These are phyloP conservation scores for Myodes glareolus DNA, from an alignment of 2,113 vertebrate species.

Conservation along the genomic window DNA sequence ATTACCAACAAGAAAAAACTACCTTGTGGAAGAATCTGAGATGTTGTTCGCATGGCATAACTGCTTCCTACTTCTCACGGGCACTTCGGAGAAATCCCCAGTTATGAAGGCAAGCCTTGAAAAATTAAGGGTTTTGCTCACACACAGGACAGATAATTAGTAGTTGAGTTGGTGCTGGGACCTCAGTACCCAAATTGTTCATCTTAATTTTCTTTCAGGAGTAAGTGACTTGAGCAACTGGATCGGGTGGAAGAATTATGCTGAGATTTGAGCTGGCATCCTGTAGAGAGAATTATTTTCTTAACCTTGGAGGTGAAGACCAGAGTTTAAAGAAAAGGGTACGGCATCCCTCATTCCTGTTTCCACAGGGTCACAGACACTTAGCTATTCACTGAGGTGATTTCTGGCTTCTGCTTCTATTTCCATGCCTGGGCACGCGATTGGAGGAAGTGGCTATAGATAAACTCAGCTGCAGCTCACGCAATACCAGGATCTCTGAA, in stretches of 20 bases:
- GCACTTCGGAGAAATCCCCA: neutral
- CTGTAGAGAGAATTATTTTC: neutral
- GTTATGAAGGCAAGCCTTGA: neutral
- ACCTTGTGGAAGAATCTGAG: slow-evolving; percentile 23
- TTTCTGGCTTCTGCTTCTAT: slow-evolving; percentile 7
- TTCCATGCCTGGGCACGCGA: neutral
- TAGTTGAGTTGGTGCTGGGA: neutral
- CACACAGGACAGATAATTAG: neutral
- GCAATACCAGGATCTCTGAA: slow-evolving; percentile 61
- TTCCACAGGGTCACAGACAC: neutral
- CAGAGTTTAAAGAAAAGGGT: slow-evolving; percentile 38
- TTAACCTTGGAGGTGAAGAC: neutral
- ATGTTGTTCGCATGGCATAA: neutral
- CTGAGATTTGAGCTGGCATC: neutral
- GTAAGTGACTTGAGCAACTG: neutral
- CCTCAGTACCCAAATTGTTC: neutral
- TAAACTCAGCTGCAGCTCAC: slow-evolving; percentile 40
- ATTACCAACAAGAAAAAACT: neutral
- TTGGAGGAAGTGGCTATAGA: slow-evolving; percentile 7
- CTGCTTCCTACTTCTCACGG: neutral
- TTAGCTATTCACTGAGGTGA: slow-evolving; percentile 42
- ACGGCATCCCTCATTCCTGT: neutral
- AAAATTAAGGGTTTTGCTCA: neutral
- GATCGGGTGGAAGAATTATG: neutral
- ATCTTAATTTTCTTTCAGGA: neutral